Evolutionary conservation across 2,888 invertebrate species (phyloP), one percentile per base, ranked within the genome.

Genomic region (Microctonus aethiopoides): DNA sequence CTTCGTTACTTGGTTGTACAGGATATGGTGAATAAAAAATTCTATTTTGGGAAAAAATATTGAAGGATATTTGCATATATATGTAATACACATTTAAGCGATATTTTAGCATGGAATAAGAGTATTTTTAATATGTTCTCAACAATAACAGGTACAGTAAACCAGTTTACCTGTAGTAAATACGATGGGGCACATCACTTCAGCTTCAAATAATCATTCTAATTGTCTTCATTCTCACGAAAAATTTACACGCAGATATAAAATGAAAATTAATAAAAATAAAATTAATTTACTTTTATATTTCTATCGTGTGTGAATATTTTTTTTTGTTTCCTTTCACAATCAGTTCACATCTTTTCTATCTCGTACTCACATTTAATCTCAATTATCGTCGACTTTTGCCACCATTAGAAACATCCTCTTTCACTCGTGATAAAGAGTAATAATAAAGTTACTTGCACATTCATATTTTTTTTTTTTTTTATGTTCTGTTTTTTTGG

Each of bases 131-230:
- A 83, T 75, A 72, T 82, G 80, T 82, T 79, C 79, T 84, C 83
- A 84, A 84, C 84, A 84, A 84, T 82, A 84, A 84, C 84, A 84
- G 84, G 84, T 84, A 84, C 84, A 84, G 78, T 82, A 83, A 74
- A 84, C 80, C 83, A 83, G 80, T 82, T 84, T 84, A 84, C 84
- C 84, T 84, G 84, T 75, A 83, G 83, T 81, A 83, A 83, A 79
- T 81, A 83, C 80, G 79, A 79, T 81, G 80, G 77, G 78, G 70
- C 71, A 67, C 70, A 70, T 71, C 60, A 66, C 54, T 51, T 68
- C 46, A 60, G n/a, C 51, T 51, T 16, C n/a, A 24, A 60, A 24
- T 60, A 34, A 11, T 63, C 41, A 46, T 32, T 67, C 29, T n/a
- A n/a, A n/a, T n/a, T n/a, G n/a, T n/a, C n/a, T n/a, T n/a, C n/a